Evolutionary conservation across 2,888 invertebrate species (phyloP), one percentile per base, ranked within the genome.

Genomic region (Heliconius aoede): DNA sequence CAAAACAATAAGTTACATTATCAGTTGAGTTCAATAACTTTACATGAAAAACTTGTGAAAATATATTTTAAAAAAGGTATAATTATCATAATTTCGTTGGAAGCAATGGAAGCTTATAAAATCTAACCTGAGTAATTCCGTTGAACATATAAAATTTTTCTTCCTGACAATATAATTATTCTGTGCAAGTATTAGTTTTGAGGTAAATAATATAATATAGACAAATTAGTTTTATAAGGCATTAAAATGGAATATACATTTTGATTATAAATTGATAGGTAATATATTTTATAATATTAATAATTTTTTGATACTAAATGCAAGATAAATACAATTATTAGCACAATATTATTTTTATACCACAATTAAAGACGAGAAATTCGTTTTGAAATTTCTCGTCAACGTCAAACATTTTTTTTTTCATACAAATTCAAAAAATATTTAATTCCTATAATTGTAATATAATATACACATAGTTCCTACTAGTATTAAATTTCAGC

Each of bases 211-310:
- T 26, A 32, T 26, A 65, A 68, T 26, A 64, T 55, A 73, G 15
- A 71, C 51, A 55, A 30, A n/a, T 68, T 74, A 78, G 7, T 69
- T 9, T 62, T 68, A 64, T 64, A 77, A 79, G 74, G 79, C 79
- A 60, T 65, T 75, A 73, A 73, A 15, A 73, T 36, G 72, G 73
- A 58, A 73, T 79, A 78, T 58, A 77, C 74, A 76, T 69, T 69
- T 72, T 76, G 28, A 74, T 79, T 74, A 58, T 74, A 30, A 40
- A 64, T 76, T 76, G 61, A 62, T 61, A 60, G 15, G n/a, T 60
- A 15, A 60, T 60, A 55, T 68, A 32, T 60, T 74, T 69, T 32
- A 73, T 64, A 28, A 68, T 30, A 28, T 11, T 68, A 68, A 26
- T 26, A 2, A 18, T 26, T 46, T 18, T 46, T 68, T 51, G 7